Percentiles rank a stretch among this genome's conserved stretches.
phyloP scores from a whole-genome alignment of 2,113 vertebrate genomes.

The Procapra przewalskii region DNA sequence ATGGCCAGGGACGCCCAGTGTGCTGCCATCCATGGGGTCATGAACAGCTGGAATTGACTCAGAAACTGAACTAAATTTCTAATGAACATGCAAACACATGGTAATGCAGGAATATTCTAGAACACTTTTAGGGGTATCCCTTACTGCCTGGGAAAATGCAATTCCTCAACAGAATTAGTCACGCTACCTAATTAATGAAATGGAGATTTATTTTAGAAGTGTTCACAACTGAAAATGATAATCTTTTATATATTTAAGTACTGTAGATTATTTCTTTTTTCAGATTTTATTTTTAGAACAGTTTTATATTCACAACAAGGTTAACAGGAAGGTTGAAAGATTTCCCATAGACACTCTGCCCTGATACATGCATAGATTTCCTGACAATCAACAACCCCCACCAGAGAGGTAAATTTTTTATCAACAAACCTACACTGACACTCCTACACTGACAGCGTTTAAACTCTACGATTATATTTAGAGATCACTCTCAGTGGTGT shows the following conservation, averaged over 20 bases:
- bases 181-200: slow-evolving; percentile 4
- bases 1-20: background rate
- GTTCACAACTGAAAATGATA: background rate
- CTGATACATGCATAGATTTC: background rate
- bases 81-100: background rate
- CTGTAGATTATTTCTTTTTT: background rate
- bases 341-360: background rate
- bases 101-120: background rate
- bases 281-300: background rate
- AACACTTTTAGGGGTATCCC: background rate
- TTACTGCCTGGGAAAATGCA: background rate
- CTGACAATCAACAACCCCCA: background rate
- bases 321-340: background rate
- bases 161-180: background rate
- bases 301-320: background rate
- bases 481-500: background rate
- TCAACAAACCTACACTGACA: background rate
- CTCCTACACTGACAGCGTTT: background rate
- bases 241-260: background rate
- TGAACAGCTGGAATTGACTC: background rate
- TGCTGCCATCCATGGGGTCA: background rate
- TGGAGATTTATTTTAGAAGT: background rate
- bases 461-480: background rate
- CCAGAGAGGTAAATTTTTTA: background rate
- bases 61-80: background rate